Percentiles rank a stretch among this genome's conserved stretches.
These are phyloP conservation scores for Drosophila silvestris DNA, from an alignment of 2,888 invertebrate genomes.

Conservation along the genomic window DNA sequence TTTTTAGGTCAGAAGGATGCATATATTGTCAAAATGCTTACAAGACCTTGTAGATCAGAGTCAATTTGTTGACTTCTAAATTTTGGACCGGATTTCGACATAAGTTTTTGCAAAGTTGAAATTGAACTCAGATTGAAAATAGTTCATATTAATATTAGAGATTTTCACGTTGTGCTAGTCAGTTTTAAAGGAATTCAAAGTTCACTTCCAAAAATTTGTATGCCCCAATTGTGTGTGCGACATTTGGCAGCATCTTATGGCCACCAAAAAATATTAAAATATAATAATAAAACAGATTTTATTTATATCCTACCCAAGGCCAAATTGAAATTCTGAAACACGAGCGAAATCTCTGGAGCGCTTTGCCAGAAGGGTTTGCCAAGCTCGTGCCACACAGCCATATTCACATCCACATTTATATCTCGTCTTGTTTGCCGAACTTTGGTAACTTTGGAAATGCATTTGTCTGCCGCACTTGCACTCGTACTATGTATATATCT, in stretches of 20 bases:
- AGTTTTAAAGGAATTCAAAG: not conserved
- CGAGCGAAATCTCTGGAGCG: constrained; percentile 47
- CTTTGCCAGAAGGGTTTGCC: constrained; percentile 50
- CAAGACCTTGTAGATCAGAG: not conserved
- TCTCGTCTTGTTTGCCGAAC: constrained; percentile 14
- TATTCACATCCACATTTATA: constrained; percentile 7
- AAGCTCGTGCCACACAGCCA: constrained; percentile 27
- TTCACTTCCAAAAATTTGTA: not conserved
- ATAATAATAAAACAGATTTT: constrained; percentile 75
- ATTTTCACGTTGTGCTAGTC: no score
- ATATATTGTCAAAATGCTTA: not conserved
- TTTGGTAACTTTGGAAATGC: constrained; percentile 49
- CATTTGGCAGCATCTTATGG: constrained; percentile 58
- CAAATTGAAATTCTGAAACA: constrained; percentile 74
- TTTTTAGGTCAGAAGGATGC: not conserved
- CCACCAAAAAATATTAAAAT: constrained; percentile 5
- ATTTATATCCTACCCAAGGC: constrained; percentile 70
- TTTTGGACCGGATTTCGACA: not conserved
- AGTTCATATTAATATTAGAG: no score
- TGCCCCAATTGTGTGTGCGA: constrained; percentile 13
- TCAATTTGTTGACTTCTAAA: not conserved
- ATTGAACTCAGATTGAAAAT: no score
- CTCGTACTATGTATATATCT: not conserved
- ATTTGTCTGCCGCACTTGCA: constrained; percentile 38
- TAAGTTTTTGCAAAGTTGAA: not conserved